These are phyloP conservation scores for Caenorhabditis sinica DNA, from an alignment of 2,888 invertebrate species.

Conservation along the genomic window DNA sequence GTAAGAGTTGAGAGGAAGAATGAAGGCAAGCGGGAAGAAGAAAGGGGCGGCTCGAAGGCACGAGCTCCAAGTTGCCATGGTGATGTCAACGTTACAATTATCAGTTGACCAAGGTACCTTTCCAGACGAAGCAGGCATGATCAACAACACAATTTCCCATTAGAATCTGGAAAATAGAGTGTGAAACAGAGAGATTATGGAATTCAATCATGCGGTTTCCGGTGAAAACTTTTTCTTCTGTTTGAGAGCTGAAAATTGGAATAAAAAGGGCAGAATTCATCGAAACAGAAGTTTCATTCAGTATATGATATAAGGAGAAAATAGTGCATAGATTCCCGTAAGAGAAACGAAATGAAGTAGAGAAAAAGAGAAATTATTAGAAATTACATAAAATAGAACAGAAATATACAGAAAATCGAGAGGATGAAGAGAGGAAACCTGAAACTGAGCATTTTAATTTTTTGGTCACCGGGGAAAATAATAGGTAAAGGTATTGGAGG, in stretches of 20 bases:
- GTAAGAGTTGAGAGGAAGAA: slow-evolving; percentile 3
- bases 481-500: slow-evolving; percentile 18
- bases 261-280: not conserved
- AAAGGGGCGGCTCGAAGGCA: not conserved
- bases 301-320: slow-evolving; percentile 5
- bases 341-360: slow-evolving; percentile 26
- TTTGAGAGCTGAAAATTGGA: slow-evolving; percentile 16
- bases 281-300: slow-evolving; percentile 25
- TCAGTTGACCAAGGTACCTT: slow-evolving; percentile 21
- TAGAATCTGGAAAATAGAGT: not conserved
- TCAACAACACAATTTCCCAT: slow-evolving; percentile 26
- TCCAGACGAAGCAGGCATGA: slow-evolving; percentile 20
- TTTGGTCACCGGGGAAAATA: slow-evolving; percentile 51
- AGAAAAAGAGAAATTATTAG: slow-evolving; percentile 18
- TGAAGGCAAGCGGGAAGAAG: not conserved
- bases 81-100: slow-evolving; percentile 26
- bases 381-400: slow-evolving; percentile 19
- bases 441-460: slow-evolving; percentile 48
- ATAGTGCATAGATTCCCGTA: slow-evolving; percentile 46
- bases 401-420: slow-evolving; percentile 53
- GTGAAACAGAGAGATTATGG: not conserved
- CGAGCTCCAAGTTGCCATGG: slow-evolving; percentile 32
- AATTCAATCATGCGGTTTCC: slow-evolving; percentile 29
- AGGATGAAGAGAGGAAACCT: slow-evolving; percentile 12
- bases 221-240: slow-evolving; percentile 5